Base-by-base conservation (phyloP, 1,140 invertebrate species). In the Drosophila bipectinata region DNA sequence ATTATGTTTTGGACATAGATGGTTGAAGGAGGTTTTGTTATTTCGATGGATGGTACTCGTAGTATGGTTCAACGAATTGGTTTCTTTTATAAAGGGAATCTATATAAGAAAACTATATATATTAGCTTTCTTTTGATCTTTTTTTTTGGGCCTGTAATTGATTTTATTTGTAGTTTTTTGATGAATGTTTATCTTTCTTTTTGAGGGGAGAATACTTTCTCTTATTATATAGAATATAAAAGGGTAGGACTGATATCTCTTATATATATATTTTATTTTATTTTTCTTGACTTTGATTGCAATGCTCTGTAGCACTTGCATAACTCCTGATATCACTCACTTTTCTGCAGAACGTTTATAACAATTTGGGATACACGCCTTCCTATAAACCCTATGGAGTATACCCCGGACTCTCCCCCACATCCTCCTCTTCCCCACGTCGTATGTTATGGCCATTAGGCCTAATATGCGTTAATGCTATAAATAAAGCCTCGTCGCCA, bases 381-480 rank as follows among this genome's bases (percentile, higher is more conserved):
- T 12, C 8, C 34, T 12, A 15, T 7, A 47, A 47, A 4, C 41
- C 41, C 28, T 41, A 28, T 28, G 6, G 5, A 28, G 26, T 28
- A 7, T 1, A 14, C 18, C 26, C 8, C 44, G 2, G 1, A 0
- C n/a, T 9, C 6, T n/a, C 7, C 2, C 24, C 14, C 44, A n/a
- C 26, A 28, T 32, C 48, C 37, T 34, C 26, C 26, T 28, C 26
- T 28, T 14, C 7, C 56, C n/a, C 7, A 48, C 45, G n/a, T 64
- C 78, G 74, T 87, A 82, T 87, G 79, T 82, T 88, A 76, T 68
- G 79, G 71, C 83, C 79, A 87, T 87, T 87, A 87, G 83, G 78
- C 79, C 83, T 88, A 87, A 88, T 88, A 87, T 87, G 78, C 75
- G 83, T 74, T 87, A 87, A 87, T 88, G 82, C 79, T 83, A 88